Conservation (phyloP, 2,797 vertebrate genomes). For the Cossypha heuglini region DNA sequence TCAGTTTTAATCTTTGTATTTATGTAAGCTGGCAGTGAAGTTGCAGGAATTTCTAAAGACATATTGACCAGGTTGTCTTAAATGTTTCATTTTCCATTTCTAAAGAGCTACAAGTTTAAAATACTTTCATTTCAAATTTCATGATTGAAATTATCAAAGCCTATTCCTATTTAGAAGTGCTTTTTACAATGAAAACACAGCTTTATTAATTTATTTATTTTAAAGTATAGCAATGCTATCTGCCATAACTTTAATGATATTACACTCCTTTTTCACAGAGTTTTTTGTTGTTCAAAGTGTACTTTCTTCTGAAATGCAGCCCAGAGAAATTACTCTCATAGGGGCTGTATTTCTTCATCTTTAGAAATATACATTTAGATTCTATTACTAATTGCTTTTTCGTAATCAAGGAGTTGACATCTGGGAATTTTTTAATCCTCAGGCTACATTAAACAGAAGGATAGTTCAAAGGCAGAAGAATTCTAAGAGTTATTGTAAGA, state of each 20-base stretch:
- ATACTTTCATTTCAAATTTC: neutral
- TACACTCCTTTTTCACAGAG: neutral
- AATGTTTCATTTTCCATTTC: neutral
- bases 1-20: neutral
- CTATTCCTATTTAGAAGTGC: neutral
- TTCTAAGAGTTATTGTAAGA: neutral
- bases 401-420: slow-evolving; percentile 48
- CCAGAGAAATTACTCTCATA: neutral
- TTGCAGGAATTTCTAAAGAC: neutral
- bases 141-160: neutral
- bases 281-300: neutral
- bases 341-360: slow-evolving; percentile 40
- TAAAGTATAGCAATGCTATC: neutral
- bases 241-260: neutral
- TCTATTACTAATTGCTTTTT: slow-evolving; percentile 55
- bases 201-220: neutral
- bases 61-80: neutral
- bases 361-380: slow-evolving; percentile 50
- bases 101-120: neutral
- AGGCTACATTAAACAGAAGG: neutral
- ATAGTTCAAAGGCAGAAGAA: neutral
- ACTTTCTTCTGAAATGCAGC: neutral
- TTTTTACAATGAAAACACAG: neutral
- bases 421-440: slow-evolving; percentile 17
- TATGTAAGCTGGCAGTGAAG: neutral